Conservation (phyloP, 2,888 invertebrate genomes). For the Plebejus melissa region DNA sequence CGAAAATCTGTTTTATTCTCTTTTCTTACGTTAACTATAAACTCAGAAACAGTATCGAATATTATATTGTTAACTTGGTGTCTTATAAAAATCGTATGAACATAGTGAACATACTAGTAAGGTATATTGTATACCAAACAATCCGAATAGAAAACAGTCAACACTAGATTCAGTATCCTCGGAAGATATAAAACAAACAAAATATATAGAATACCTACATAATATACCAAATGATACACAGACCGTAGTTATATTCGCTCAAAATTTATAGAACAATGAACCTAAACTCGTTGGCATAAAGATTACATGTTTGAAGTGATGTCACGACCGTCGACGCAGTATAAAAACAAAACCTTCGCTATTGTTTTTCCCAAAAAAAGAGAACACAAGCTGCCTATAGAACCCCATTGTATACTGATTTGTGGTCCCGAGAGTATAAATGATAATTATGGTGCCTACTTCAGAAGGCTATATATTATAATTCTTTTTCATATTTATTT, state of each 20-base stretch:
- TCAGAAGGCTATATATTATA: slow-evolving; percentile 37
- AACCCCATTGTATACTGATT: slow-evolving; percentile 57
- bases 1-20: no score
- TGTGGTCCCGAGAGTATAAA: slow-evolving; percentile 56
- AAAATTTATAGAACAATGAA: neutral
- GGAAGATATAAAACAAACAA: slow-evolving; percentile 13
- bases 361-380: slow-evolving; percentile 54
- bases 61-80: no score
- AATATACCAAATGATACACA: neutral
- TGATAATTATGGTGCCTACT: slow-evolving; percentile 55
- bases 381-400: slow-evolving; percentile 42
- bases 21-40: no score
- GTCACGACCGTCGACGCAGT: slow-evolving; percentile 23
- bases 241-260: neutral
- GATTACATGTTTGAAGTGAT: neutral
- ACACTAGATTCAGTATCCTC: slow-evolving; percentile 1
- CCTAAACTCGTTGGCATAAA: neutral
- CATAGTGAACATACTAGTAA: neutral
- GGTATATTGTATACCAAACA: neutral
- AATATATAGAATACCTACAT: slow-evolving; percentile 3
- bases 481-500: no score
- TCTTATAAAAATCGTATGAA: neutral
- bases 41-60: no score
- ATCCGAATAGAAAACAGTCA: neutral
- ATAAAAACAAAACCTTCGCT: slow-evolving; percentile 42